Evolutionary conservation across 1,140 invertebrate species (phyloP), one percentile per base, ranked within the genome.

Genomic region (Neoseiulus cucumeris): DNA sequence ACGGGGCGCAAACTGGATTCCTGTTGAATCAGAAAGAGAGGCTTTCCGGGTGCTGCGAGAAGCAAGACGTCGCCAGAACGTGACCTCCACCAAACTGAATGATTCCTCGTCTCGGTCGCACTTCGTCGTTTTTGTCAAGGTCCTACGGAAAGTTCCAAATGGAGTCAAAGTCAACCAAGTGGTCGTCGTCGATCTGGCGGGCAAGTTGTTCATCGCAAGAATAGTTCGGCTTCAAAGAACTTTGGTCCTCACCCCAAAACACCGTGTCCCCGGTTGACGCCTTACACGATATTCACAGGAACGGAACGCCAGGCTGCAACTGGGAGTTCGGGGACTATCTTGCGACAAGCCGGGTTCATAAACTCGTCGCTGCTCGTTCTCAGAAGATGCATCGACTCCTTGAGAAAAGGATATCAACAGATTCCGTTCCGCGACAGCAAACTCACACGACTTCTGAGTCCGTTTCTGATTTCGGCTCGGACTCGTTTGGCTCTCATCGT

Each of bases 301-400:
- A 59, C 25, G 14, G 51, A 59, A 20, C 17, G 51, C 1, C 12
- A 25, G 22, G 22, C 25, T 25, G 51, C 51, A 6, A 29, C 51
- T 29, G 51, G 51, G 33, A 33, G 51, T 6, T 29, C 51, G 14
- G 51, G 51, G 1, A 25, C 6, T 25, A 20, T 59, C 9, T 2
- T 59, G 25, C 51, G 51, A 14, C 51, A 59, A 25, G 51, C 51
- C 25, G 51, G 51, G 1, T 59, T 59, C 51, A 59, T 59, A 25
- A 59, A 59, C 51, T 59, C 25, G 12, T 59, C 51, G 14, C 51
- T 59, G 1, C 33, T 59, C 25, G 51, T 59, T 1, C 22, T 59
- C 25, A 25, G 51, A 29, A 12, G 51, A 14, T 59, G 51, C 22
- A 33, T 59, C 25, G 51, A 59, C 51, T 12, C 51, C 17, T 6